phyloP scores from a whole-genome alignment of 2,113 vertebrate species.

The Halcyon malimbica region DNA sequence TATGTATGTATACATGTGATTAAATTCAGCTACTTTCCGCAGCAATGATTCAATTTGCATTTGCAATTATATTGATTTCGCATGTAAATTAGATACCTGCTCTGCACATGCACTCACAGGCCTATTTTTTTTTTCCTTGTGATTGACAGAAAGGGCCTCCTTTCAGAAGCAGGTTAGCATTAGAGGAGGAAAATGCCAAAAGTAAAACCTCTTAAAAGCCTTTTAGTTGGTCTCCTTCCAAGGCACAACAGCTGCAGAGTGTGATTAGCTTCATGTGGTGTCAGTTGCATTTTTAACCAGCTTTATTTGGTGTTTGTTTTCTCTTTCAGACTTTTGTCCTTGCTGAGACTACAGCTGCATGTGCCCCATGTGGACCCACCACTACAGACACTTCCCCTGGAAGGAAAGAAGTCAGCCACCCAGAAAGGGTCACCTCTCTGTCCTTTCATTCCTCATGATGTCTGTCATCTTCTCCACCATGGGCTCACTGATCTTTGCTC shows the following conservation, averaged over 20 bases:
- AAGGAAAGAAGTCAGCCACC: neutral
- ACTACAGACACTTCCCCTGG: neutral
- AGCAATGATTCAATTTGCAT: neutral
- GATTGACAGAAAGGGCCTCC: neutral
- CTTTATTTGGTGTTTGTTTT: neutral
- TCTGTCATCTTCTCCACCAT: neutral
- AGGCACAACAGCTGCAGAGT: constrained; percentile 53
- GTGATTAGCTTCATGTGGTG: constrained; percentile 22
- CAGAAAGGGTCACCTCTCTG: neutral
- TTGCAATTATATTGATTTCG: neutral
- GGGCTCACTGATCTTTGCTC: neutral
- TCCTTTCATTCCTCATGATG: neutral
- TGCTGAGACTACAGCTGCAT: constrained; percentile 22
- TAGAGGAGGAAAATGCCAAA: neutral
- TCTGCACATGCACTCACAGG: neutral
- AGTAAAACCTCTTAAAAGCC: constrained; percentile 6
- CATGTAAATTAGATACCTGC: constrained; percentile 14
- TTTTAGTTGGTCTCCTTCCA: constrained; percentile 37
- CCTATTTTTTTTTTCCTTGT: neutral
- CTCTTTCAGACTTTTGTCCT: neutral
- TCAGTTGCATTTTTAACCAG: constrained; percentile 25
- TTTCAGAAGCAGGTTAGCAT: constrained; percentile 10
- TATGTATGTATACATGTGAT: neutral
- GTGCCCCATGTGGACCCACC: neutral
- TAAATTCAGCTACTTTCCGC: neutral